Evolutionary conservation across 2,113 vertebrate genomes (phyloP), one percentile per base, ranked within the genome.

Genomic region (Pyxicephalus adspersus): DNA sequence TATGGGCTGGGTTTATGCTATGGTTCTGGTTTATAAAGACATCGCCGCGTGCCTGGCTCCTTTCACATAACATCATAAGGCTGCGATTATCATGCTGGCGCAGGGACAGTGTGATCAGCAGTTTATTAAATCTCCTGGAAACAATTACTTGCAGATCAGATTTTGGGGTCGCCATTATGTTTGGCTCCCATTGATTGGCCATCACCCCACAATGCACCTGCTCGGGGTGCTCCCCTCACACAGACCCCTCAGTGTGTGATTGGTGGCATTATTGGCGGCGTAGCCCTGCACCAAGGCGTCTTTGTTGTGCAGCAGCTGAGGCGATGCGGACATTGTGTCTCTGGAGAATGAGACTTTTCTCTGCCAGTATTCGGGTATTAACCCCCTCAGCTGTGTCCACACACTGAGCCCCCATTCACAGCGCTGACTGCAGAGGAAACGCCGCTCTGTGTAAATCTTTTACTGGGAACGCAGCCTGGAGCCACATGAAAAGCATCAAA

Each of bases 271-370:
- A 19, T 51, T 51, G 38, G 19, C 51, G n/a, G 51, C 51, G 23
- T 18, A 63, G 57, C 34, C 73, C 25, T 1, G 22, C 61, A 55
- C 54, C 54, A 26, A 55, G 76, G 19, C 26, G 54, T 31, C 77
- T 50, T 60, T 70, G 66, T 38, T 70, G 55, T 34, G 54, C 25
- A 61, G 38, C 77, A 79, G 77, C 77, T 79, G 77, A 70, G 57
- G 63, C 50, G n/a, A 34, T 28, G 23, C 22, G 4, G 15, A 54
- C 65, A 29, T 80, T 80, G 77, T 80, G 66, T 22, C 18, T 52
- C n/a, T 15, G 7, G 22, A 76, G 55, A 64, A 76, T 76, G 73
- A 50, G 61, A 71, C 45, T 50, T 54, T 72, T 72, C 54, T 72
- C n/a, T 28, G 57, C 57, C 16, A 26, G 20, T 23, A 29, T 19